A percentile compares a stretch with the other conserved stretches of the same genome.
These are phyloP conservation scores for Arctopsyche grandis DNA, from an alignment of 1,140 invertebrate species.

Conservation along the genomic window DNA sequence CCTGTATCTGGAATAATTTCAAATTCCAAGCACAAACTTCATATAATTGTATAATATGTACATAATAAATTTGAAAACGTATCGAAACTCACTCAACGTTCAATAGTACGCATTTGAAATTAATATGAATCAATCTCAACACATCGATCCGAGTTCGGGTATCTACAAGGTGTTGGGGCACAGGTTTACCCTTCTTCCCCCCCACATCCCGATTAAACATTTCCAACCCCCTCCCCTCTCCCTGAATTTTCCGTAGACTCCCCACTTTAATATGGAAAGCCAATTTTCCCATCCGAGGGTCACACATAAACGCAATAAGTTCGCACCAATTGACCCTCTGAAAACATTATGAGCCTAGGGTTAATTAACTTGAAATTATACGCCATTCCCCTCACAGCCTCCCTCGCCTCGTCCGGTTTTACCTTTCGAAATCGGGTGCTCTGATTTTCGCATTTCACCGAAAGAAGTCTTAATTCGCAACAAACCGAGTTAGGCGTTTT, in stretches of 20 bases:
- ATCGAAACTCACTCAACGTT: background rate
- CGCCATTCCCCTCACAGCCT: background rate
- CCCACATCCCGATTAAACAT: background rate
- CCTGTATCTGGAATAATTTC: no score
- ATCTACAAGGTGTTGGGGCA: background rate
- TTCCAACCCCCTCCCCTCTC: background rate
- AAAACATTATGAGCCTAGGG: conserved; percentile 44
- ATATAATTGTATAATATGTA: no score
- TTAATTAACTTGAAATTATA: conserved; percentile 46
- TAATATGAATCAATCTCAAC: background rate
- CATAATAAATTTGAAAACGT: no score
- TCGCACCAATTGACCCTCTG: conserved; percentile 45
- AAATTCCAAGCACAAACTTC: no score
- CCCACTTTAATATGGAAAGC: conserved; percentile 44
- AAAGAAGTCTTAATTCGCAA: conserved; percentile 27
- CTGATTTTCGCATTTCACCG: background rate
- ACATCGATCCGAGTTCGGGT: background rate
- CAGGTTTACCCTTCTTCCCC: background rate
- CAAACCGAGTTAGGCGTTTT: conserved; percentile 16
- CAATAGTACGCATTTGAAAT: background rate
- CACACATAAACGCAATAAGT: conserved; percentile 46
- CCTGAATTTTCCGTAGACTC: no score
- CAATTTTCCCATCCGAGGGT: conserved; percentile 39
- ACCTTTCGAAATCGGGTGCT: background rate
- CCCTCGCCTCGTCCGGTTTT: conserved; percentile 4